Evolutionary conservation across 2,797 vertebrate species (phyloP), one percentile per base, ranked within the genome.

Genomic region (Micromesistius poutassou): DNA sequence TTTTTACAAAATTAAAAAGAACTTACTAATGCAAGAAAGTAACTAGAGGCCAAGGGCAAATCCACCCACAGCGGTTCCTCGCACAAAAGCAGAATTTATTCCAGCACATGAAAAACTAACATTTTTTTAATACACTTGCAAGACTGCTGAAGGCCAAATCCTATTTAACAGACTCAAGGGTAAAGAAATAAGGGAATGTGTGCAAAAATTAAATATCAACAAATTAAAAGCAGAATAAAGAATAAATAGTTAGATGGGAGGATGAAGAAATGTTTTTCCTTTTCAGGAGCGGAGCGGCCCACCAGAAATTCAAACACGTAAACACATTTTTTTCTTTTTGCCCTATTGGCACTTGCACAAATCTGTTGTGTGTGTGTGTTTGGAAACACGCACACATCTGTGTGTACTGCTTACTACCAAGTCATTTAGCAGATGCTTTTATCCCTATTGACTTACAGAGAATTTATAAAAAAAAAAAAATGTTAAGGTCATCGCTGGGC

Each of bases 1-100:
- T 83, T 85, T 87, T 91, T 88, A 91, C 92, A 83, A 90, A 93
- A 88, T 89, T 83, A 35, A 42, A 78, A 75, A 72, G 5, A 74
- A 9, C 7, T 5, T 31, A 46, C 70, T 83, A 72, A 74, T 72
- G 81, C 83, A 84, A 78, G 73, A 79, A 33, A 72, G 75, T 33
- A 33, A 74, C 70, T 79, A 77, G 85, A 92, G 89, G 91, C 86
- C 88, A 86, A 46, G 77, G 79, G 12, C 78, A 73, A 40, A 73
- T 30, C 66, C 31, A 25, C 36, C 75, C 71, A 38, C 22, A 72
- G 25, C 4, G 31, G 14, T 76, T 78, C 72, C 55, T 81, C 77
- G 55, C 76, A 80, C 46, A 10, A n/a, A 81, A 71, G 78, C 33
- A 40, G 74, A 76, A 38, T 72, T 19, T 62, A 62, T 50, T 50